Evolutionary conservation across 2,797 vertebrate genomes (phyloP), one percentile per base, ranked within the genome.

Genomic region (Manis crassicaudata): DNA sequence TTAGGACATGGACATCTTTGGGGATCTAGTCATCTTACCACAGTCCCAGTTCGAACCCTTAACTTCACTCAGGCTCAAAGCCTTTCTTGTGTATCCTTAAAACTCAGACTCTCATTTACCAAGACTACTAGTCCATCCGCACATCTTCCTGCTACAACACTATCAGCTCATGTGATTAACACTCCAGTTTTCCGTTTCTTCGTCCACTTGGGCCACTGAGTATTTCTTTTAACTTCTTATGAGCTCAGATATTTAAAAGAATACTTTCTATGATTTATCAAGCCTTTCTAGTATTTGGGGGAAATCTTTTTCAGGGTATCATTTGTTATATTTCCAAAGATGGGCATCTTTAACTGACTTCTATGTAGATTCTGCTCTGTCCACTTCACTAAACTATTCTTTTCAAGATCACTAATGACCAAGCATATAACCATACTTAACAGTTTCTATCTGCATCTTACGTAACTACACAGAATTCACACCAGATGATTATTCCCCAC

Each of bases 251-350:
- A 35, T 58, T 85, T 90, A 46, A 80, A 91, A 81, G 11, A 77
- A 62, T 50, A 21, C 25, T 85, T 86, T 90, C 32, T 88, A 56
- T 84, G 35, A 56, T 76, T 86, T 37, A 60, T 62, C 54, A 86
- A 58, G 23, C 16, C 60, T 92, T 93, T 67, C 20, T 67, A 72
- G n/a, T 5, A 81, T 76, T 92, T 87, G 23, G 40, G 40, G 37
- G 75, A 75, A 5, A 29, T 8, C 81, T 92, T 84, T 90, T 77
- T 92, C 46, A 80, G 37, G 50, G 16, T 83, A 37, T 75, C 25
- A 10, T 94, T 94, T 67, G n/a, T 40, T 84, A 20, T 73, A 82
- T 82, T 81, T 94, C 46, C 13, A 18, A 94, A 84, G 90, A n/a
- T 7, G 6, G 27, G 11, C 18, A 82, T 50, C 7, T 60, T 75